Evolutionary conservation across 2,888 invertebrate species (phyloP).

Genomic region (Pseudococcus viburni): DNA sequence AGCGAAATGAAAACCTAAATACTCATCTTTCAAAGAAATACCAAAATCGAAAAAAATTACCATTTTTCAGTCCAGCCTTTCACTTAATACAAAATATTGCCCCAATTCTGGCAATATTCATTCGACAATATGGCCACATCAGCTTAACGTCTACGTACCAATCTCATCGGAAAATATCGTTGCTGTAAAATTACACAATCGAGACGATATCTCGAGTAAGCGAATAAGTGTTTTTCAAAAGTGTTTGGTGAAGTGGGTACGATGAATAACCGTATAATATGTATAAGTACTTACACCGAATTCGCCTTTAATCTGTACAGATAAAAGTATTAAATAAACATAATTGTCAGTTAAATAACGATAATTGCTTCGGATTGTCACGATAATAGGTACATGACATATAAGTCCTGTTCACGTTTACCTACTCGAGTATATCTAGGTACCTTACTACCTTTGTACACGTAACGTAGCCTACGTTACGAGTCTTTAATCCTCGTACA

Average conservation of each 20-base stretch:
- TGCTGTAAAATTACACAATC: not conserved
- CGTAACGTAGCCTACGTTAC: not conserved
- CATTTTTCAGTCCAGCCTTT: too few relatives aligned
- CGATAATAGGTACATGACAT: conserved; percentile 12
- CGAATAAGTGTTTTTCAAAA: not conserved
- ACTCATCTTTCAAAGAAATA: too few relatives aligned
- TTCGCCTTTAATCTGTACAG: not conserved
- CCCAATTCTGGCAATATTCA: not conserved
- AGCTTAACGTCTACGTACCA: not conserved
- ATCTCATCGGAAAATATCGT: not conserved
- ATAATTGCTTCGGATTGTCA: conserved; percentile 9
- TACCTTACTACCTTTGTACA: not conserved
- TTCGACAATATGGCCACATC: not conserved
- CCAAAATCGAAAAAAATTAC: too few relatives aligned
- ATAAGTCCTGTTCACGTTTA: conserved; percentile 26
- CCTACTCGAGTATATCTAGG: not conserved
- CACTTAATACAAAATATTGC: too few relatives aligned
- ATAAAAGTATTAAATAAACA: conserved; percentile 8
- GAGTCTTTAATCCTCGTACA: not conserved
- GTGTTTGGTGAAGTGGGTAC: not conserved
- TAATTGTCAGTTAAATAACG: conserved; percentile 13
- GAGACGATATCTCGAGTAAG: not conserved
- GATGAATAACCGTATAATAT: not conserved
- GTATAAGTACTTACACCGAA: not conserved
- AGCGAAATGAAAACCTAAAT: too few relatives aligned